These are phyloP conservation scores for Rhea pennata DNA, from an alignment of 2,113 vertebrate genomes.

Conservation along the genomic window DNA sequence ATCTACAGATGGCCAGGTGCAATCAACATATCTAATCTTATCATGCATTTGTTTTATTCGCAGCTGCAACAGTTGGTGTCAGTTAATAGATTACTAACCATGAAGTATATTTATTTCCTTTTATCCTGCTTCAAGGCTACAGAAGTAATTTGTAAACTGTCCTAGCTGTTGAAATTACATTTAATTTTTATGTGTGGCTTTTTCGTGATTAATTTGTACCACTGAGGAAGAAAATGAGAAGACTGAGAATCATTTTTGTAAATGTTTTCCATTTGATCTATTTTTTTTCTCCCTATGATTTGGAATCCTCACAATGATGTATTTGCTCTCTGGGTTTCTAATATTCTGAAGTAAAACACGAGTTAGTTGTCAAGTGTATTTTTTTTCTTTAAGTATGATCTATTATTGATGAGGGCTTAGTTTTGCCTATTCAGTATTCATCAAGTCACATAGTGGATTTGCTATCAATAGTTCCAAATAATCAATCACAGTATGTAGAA, in stretches of 20 bases:
- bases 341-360: neutral
- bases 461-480: neutral
- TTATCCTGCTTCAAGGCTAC: constrained; percentile 50
- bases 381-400: neutral
- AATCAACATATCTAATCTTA: constrained; percentile 79
- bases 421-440: neutral
- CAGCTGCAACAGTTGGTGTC: constrained; percentile 81
- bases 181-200: neutral
- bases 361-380: neutral
- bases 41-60: constrained; percentile 62
- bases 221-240: neutral
- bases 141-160: constrained; percentile 55
- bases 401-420: neutral
- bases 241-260: neutral
- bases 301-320: neutral
- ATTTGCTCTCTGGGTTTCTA: neutral
- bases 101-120: constrained; percentile 69
- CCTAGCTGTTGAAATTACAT: constrained; percentile 42
- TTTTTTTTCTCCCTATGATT: neutral
- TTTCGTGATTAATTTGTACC: neutral
- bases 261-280: neutral
- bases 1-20: constrained; percentile 84
- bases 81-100: constrained; percentile 77
- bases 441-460: neutral
- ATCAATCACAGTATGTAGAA: neutral